Conservation (phyloP, 2,113 vertebrate genomes). For the Sinocyclocheilus rhinocerous region DNA sequence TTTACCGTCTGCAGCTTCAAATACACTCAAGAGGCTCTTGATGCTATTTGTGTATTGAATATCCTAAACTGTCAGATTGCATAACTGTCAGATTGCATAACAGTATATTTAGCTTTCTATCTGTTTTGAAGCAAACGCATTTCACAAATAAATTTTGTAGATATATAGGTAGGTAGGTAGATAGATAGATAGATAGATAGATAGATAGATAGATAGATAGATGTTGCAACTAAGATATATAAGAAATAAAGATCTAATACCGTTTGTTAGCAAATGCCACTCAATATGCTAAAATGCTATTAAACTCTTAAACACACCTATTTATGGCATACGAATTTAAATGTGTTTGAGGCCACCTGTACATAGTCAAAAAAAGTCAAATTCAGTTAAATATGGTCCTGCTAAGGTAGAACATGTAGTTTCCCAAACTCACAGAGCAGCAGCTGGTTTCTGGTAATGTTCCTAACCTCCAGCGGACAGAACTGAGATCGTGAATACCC, state of each 20-base stretch:
- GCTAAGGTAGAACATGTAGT: neutral
- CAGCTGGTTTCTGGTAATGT: constrained; percentile 42
- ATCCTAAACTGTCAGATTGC: neutral
- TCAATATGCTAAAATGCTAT: neutral
- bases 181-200: neutral
- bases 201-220: neutral
- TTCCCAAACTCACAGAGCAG: constrained; percentile 22
- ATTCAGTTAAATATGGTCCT: neutral
- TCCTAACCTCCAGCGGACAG: constrained; percentile 32
- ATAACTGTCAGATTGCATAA: neutral
- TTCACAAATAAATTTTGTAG: neutral
- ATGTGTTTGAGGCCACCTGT: neutral
- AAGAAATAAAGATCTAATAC: no score
- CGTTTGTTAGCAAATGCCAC: no score
- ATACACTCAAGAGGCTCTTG: neutral
- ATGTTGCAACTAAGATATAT: no score
- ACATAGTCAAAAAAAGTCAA: constrained; percentile 1
- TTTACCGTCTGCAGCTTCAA: neutral
- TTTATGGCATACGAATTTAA: neutral
- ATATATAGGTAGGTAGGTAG: no score
- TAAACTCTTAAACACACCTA: neutral
- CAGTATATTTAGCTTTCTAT: neutral
- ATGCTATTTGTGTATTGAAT: neutral
- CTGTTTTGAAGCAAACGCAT: neutral
- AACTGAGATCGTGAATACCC: constrained; percentile 26